These are phyloP conservation scores for Syrrhaptes paradoxus DNA, from an alignment of 2,113 vertebrate genomes.

Conservation along the genomic window DNA sequence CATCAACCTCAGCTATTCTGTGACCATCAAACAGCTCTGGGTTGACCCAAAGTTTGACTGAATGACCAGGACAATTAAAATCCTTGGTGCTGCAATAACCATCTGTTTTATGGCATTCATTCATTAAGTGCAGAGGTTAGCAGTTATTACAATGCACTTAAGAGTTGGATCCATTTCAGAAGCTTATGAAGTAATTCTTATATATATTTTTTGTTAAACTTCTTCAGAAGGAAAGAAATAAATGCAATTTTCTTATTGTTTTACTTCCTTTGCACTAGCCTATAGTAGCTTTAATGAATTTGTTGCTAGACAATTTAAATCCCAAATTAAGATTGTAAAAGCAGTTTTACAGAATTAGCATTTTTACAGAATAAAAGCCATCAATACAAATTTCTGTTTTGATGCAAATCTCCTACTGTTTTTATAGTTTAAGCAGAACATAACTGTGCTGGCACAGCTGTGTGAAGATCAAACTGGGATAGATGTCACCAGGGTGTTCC, in stretches of 20 bases:
- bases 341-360: neutral
- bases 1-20: neutral
- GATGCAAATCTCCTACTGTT: neutral
- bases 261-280: neutral
- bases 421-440: neutral
- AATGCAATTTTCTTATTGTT: neutral
- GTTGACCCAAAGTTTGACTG: neutral
- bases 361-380: neutral
- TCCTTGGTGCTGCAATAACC: conserved; percentile 31
- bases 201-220: neutral
- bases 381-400: neutral
- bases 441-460: neutral
- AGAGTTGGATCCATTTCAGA: conserved; percentile 42
- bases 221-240: conserved; percentile 16
- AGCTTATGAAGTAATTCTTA: conserved; percentile 12
- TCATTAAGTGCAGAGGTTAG: conserved; percentile 47
- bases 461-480: neutral
- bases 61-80: neutral
- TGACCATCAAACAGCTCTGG: neutral
- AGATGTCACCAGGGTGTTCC: neutral
- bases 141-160: conserved; percentile 45
- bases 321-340: neutral
- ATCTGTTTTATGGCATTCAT: conserved; percentile 30
- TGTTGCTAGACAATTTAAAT: neutral
- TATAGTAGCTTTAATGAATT: neutral